phyloP scores from a whole-genome alignment of 2,113 vertebrate genomes.

The Turnix velox region DNA sequence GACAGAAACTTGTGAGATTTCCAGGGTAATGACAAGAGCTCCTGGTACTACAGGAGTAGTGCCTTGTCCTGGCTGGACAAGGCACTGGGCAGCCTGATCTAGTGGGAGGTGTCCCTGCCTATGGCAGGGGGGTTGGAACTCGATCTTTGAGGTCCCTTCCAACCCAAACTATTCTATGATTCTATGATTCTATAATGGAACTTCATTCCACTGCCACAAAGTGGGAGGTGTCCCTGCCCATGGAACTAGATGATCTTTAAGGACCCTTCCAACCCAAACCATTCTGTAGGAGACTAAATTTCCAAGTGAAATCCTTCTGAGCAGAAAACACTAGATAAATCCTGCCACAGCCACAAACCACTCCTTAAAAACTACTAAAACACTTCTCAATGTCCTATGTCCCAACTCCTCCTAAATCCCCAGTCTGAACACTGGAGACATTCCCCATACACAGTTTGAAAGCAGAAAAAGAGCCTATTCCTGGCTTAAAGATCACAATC shows the following conservation, averaged over 20 bases:
- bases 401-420: neutral
- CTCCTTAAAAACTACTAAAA: neutral
- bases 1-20: neutral
- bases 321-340: neutral
- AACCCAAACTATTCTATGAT: no score
- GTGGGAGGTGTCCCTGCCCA: no score
- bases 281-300: neutral
- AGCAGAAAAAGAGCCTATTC: neutral
- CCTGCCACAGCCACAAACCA: neutral
- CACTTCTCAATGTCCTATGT: accelerated
- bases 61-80: no score
- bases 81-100: no score
- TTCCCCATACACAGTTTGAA: neutral
- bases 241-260: no score
- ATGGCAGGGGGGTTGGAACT: no score
- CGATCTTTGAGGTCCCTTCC: no score
- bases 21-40: neutral
- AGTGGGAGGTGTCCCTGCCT: no score
- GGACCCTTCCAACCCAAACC: no score
- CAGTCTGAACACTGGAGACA: neutral
- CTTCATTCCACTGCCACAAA: neutral
- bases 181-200: no score
- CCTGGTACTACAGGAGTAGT: no score
- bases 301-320: neutral
- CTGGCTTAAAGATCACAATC: neutral